Evolutionary conservation across 1,140 invertebrate species (phyloP).

Genomic region (Phortica variegata): DNA sequence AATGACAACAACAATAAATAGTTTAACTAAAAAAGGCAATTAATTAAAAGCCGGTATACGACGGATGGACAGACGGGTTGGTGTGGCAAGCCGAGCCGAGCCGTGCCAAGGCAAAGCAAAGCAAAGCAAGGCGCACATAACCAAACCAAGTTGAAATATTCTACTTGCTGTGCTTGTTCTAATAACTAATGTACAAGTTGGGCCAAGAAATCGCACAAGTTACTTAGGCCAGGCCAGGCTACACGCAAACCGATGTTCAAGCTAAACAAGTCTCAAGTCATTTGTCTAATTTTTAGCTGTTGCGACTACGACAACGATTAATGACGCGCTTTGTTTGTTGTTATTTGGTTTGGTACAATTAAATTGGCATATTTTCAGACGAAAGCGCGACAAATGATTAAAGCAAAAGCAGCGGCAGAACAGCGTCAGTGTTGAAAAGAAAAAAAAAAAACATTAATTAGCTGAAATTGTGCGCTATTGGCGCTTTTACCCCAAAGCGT

Average conservation of each 20-base stretch:
- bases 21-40: slow-evolving; percentile 52
- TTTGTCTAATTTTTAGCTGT: no score
- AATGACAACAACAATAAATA: slow-evolving; percentile 42
- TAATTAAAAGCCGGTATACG: slow-evolving; percentile 55
- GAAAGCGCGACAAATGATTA: slow-evolving; percentile 16
- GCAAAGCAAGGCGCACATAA: no score
- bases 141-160: slow-evolving; percentile 4
- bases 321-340: slow-evolving; percentile 12
- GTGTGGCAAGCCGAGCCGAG: no score
- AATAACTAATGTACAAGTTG: slow-evolving; percentile 5
- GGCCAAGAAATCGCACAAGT: slow-evolving; percentile 10
- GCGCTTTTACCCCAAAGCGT: no score
- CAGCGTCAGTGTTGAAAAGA: no score
- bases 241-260: no score
- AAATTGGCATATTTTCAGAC: slow-evolving; percentile 35
- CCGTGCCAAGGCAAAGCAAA: no score
- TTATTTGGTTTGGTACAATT: slow-evolving; percentile 29
- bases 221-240: slow-evolving; percentile 12
- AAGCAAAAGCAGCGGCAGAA: neutral
- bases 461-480: neutral
- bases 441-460: neutral
- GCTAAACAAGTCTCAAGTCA: no score
- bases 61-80: no score
- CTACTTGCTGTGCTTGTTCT: slow-evolving; percentile 4
- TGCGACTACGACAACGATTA: no score